These are phyloP conservation scores for Chondrosia reniformis DNA, from an alignment of 37 sponge, comb jelly and placozoan genomes.

Conservation along the genomic window DNA sequence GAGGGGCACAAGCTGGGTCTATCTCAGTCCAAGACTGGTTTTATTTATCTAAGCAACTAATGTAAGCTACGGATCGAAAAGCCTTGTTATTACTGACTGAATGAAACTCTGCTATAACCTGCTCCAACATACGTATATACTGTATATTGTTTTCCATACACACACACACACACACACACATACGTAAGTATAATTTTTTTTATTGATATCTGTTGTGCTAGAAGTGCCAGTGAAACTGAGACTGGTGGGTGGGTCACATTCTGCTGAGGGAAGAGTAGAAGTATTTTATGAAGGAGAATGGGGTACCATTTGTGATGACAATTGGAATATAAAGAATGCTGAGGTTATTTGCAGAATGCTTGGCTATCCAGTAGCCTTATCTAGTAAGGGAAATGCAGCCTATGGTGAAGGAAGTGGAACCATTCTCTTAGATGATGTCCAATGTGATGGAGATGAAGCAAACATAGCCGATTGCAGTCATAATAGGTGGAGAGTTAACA, in stretches of 20 bases:
- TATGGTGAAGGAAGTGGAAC: conserved; percentile 24
- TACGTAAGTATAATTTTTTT: no score
- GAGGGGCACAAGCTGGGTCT: no score
- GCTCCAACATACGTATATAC: no score
- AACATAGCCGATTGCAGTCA: conserved; percentile 17
- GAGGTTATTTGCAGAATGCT: conserved; percentile 24
- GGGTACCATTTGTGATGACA: conserved; percentile 42
- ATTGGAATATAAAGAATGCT: conserved; percentile 15
- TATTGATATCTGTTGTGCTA: no score
- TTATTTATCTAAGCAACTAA: no score
- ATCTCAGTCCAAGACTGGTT: no score
- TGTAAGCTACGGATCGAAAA: no score
- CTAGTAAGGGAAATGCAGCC: background rate
- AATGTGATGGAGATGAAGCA: conserved; percentile 34
- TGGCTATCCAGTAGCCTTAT: conserved; percentile 8
- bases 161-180: no score
- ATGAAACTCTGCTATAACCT: no score
- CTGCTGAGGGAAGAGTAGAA: conserved; percentile 23
- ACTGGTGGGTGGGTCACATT: conserved; percentile 19
- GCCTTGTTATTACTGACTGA: no score
- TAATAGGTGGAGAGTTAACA: background rate
- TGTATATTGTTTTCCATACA: no score
- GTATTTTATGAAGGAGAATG: conserved; percentile 4
- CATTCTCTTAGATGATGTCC: conserved; percentile 33
- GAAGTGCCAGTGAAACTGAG: no score